Percentiles rank a stretch among this genome's conserved stretches.
phyloP scores from a whole-genome alignment of 2,797 vertebrate genomes.

The Manis pentadactyla region DNA sequence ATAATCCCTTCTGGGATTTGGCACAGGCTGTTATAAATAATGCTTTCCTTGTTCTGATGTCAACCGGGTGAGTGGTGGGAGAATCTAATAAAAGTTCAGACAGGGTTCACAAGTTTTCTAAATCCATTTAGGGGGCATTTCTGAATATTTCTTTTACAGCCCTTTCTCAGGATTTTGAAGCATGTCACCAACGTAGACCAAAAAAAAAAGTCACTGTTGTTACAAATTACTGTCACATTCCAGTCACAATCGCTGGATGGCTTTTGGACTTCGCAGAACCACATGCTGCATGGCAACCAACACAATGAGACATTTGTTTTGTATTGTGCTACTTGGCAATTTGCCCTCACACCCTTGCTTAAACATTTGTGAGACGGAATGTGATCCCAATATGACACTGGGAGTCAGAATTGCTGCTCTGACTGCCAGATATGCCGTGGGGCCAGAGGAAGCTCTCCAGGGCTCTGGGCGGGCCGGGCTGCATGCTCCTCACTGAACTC shows the following conservation, averaged over 20 bases:
- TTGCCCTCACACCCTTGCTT: conserved; percentile 65
- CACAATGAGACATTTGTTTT: conserved; percentile 74
- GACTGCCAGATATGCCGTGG: accelerated
- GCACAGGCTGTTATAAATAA: conserved; percentile 78
- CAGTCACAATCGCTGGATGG: neutral
- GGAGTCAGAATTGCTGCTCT: neutral
- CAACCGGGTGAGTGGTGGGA: conserved; percentile 71
- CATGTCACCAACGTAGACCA: conserved; percentile 35
- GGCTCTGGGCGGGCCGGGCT: neutral
- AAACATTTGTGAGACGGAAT: conserved; percentile 70
- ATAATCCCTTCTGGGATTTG: conserved; percentile 61
- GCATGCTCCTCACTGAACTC: neutral
- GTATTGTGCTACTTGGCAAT: conserved; percentile 55
- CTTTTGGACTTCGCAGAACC: conserved; percentile 34
- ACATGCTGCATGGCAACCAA: neutral
- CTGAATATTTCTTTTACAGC: conserved; percentile 55
- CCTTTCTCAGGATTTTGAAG: conserved; percentile 56
- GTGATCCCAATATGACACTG: neutral
- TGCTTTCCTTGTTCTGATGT: conserved; percentile 74
- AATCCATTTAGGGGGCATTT: conserved; percentile 50
- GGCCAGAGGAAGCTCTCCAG: neutral
- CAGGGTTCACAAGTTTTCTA: conserved; percentile 74
- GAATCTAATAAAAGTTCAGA: conserved; percentile 75
- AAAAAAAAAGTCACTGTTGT: neutral
- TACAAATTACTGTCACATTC: conserved; percentile 57